Percentiles rank a stretch among this genome's conserved stretches.
Evolutionary conservation across 2,888 invertebrate species (phyloP).

Genomic region (Andrena chrysosceles): DNA sequence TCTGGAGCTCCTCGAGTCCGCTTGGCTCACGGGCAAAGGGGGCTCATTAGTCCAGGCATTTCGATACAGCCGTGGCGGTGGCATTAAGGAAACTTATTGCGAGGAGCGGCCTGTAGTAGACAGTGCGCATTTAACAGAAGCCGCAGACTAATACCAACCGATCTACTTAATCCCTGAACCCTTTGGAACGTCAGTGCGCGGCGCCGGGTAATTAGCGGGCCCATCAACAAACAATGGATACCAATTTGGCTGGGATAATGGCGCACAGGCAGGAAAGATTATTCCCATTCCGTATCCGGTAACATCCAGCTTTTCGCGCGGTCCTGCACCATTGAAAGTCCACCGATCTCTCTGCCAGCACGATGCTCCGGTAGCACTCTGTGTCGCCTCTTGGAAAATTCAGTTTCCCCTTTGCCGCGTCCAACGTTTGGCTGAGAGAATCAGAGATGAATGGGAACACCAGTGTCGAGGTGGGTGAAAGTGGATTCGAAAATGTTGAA

Average conservation of each 20-base stretch:
- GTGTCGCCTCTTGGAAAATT: slow-evolving; percentile 20
- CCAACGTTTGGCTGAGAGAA: background rate
- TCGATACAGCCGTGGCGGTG: slow-evolving; percentile 39
- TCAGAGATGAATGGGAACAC: background rate
- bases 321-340: slow-evolving; percentile 32
- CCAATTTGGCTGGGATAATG: slow-evolving; percentile 77
- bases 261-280: slow-evolving; percentile 66
- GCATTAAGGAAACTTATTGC: slow-evolving; percentile 75
- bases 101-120: slow-evolving; percentile 68
- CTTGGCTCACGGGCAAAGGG: background rate
- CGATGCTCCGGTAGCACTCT: background rate
- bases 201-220: slow-evolving; percentile 76
- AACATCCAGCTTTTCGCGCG: slow-evolving; percentile 37
- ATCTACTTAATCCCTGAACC: slow-evolving; percentile 78
- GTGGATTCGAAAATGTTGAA: too few relatives aligned
- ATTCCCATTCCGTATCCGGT: slow-evolving; percentile 66
- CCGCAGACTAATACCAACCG: slow-evolving; percentile 77
- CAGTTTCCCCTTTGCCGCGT: background rate
- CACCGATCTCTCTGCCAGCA: slow-evolving; percentile 4
- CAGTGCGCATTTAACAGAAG: slow-evolving; percentile 71
- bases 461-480: background rate
- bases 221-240: slow-evolving; percentile 78
- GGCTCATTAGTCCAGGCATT: slow-evolving; percentile 41
- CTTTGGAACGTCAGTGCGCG: slow-evolving; percentile 73
- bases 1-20: background rate